phyloP scores from a whole-genome alignment of 2,888 invertebrate genomes.

The Deilephila porcellus region DNA sequence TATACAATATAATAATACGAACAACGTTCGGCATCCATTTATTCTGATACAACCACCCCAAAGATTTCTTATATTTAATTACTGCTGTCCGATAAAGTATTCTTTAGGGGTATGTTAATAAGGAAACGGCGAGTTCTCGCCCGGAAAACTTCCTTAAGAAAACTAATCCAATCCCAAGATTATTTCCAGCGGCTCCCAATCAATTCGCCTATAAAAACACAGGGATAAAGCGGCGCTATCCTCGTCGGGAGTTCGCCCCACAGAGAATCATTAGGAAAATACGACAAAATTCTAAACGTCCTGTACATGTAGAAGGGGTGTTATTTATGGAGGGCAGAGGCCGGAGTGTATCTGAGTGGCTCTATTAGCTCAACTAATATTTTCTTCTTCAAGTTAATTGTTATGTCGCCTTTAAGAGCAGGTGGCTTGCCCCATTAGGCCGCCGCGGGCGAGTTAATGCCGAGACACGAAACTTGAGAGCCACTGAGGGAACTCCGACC shows the following conservation, averaged over 20 bases:
- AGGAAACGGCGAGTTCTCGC: constrained; percentile 55
- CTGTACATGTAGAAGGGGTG: constrained; percentile 70
- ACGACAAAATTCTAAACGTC: constrained; percentile 75
- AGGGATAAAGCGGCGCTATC: constrained; percentile 62
- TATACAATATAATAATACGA: constrained; percentile 35
- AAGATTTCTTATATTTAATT: constrained; percentile 60
- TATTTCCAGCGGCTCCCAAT: constrained; percentile 74
- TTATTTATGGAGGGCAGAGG: constrained; percentile 78
- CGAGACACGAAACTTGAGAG: constrained; percentile 72
- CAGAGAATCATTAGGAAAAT: constrained; percentile 78
- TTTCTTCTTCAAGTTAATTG: constrained; percentile 82
- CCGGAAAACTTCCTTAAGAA: constrained; percentile 64
- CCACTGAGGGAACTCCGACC: constrained; percentile 61
- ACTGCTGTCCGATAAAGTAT: constrained; percentile 60
- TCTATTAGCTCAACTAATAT: constrained; percentile 83
- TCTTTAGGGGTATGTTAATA: constrained; percentile 67
- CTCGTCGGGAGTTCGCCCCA: constrained; percentile 61
- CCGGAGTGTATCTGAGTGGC: constrained; percentile 76
- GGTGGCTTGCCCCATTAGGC: constrained; percentile 80
- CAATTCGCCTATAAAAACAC: constrained; percentile 78
- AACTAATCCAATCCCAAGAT: constrained; percentile 75
- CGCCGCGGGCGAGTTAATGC: constrained; percentile 72
- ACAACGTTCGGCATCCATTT: constrained; percentile 31
- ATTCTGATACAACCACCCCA: constrained; percentile 41
- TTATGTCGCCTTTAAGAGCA: constrained; percentile 82